Evolutionary conservation across 1,140 invertebrate genomes (phyloP), one percentile per base, ranked within the genome.

Genomic region (Drosophila serrata): DNA sequence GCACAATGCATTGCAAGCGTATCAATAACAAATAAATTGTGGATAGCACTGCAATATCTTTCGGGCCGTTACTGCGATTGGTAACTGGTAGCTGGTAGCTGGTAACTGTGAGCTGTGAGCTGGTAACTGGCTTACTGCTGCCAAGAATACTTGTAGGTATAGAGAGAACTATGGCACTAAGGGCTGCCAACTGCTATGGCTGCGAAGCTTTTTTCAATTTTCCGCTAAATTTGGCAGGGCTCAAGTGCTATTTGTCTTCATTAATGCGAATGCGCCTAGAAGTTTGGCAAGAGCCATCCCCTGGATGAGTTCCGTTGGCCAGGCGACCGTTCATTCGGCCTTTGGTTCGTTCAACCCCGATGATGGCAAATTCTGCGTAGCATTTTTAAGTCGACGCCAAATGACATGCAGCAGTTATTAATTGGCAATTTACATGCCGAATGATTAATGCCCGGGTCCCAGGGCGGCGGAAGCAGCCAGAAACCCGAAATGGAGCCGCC

Each of bases 381-480:
- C 73, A 79, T 90, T 88, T 84, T 85, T 65, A 81, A 84, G 81
- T 67, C 74, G 64, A 86, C 56, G 85, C 77, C 77, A 90, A 90
- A 90, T 85, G 86, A 90, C 85, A 90, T 91, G 82, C 79, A 87
- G 87, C 82, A 91, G 87, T 90, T 91, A 90, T 90, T 90, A 90
- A 90, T 90, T 90, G 86, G 82, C 87, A 90, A 90, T 90, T 90
- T 90, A 91, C 86, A 90, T 91, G 87, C 79, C 87, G 81, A 90
- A 90, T 90, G 86, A 90, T 90, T 91, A 90, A 90, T 90, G 87
- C 77, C 73, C 31, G 55, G 58, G 62, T 64, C 65, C 74, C 64
- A 42, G 76, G 60, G 43, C 43, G 15, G 11, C 64, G 81, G 81
- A 90, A 90, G 70, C 85, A 85, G 42, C 59, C 81, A 79, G 74